phyloP scores from a whole-genome alignment of 1,140 invertebrate genomes.

The Lycorma delicatula region DNA sequence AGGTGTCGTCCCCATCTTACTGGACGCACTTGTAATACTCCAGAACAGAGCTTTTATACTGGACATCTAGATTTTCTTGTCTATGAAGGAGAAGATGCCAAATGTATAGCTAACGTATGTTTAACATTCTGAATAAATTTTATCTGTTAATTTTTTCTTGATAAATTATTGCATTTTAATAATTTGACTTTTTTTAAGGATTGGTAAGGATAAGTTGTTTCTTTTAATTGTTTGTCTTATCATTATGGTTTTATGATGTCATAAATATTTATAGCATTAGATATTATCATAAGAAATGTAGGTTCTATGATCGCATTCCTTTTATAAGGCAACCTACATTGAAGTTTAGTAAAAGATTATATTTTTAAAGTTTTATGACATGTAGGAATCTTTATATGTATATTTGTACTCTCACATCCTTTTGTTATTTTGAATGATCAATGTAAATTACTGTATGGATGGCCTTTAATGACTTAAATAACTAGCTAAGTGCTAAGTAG shows the following conservation, averaged over 20 bases:
- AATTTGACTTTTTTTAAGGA: not conserved
- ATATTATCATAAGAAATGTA: not conserved
- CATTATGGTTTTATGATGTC: not conserved
- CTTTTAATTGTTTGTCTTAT: not conserved
- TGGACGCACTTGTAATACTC: conserved; percentile 78
- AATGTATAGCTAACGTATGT: conserved; percentile 33
- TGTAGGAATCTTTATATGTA: too few species aligned
- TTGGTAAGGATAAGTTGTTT: not conserved
- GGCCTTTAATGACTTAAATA: too few species aligned
- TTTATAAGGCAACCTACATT: too few species aligned
- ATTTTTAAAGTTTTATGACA: too few species aligned
- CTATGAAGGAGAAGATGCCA: conserved; percentile 87
- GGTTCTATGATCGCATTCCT: too few species aligned
- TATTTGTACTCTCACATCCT: too few species aligned
- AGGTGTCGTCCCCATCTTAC: conserved; percentile 77
- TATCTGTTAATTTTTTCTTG: not conserved
- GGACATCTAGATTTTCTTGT: conserved; percentile 72
- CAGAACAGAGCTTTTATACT: conserved; percentile 84
- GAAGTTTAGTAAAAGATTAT: too few species aligned
- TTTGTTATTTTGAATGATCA: too few species aligned
- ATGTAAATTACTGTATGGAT: too few species aligned
- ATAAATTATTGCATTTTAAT: not conserved
- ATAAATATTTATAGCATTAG: not conserved
- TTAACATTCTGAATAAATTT: not conserved
- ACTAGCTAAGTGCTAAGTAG: too few species aligned